Conservation (phyloP, 2,888 invertebrate genomes). For the Sinhomidia bicolor region DNA sequence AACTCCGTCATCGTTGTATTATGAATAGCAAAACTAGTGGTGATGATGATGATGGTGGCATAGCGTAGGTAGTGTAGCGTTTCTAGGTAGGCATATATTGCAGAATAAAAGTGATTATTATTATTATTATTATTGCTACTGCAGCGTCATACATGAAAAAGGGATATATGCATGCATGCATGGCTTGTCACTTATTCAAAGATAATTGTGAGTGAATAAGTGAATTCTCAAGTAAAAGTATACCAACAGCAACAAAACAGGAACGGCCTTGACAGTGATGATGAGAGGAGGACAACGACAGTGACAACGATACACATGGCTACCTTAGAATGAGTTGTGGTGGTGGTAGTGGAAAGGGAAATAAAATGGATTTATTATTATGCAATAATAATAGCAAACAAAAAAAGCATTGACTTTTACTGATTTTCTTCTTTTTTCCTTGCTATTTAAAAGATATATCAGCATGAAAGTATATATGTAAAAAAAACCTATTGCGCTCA, state of each 20-base stretch:
- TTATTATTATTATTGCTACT: slow-evolving; percentile 57
- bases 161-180: slow-evolving; percentile 66
- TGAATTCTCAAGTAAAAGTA: slow-evolving; percentile 44
- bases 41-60: background rate
- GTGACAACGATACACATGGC: slow-evolving; percentile 64
- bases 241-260: slow-evolving; percentile 44
- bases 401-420: slow-evolving; percentile 43
- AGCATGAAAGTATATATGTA: too few relatives aligned
- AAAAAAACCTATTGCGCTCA: too few relatives aligned
- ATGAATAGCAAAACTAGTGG: slow-evolving; percentile 49
- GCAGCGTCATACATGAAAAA: slow-evolving; percentile 21
- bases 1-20: slow-evolving; percentile 47
- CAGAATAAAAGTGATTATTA: slow-evolving; percentile 34
- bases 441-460: background rate
- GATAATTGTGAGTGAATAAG: slow-evolving; percentile 44
- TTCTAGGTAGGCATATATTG: background rate
- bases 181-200: slow-evolving; percentile 66
- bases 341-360: slow-evolving; percentile 28
- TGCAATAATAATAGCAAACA: slow-evolving; percentile 39
- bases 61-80: slow-evolving; percentile 16
- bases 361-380: slow-evolving; percentile 24
- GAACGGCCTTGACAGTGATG: slow-evolving; percentile 70
- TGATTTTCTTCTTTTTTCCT: slow-evolving; percentile 9
- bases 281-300: slow-evolving; percentile 41
- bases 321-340: slow-evolving; percentile 62